Base-by-base conservation (phyloP, 2,113 vertebrate genomes). In the Zingel zingel region DNA sequence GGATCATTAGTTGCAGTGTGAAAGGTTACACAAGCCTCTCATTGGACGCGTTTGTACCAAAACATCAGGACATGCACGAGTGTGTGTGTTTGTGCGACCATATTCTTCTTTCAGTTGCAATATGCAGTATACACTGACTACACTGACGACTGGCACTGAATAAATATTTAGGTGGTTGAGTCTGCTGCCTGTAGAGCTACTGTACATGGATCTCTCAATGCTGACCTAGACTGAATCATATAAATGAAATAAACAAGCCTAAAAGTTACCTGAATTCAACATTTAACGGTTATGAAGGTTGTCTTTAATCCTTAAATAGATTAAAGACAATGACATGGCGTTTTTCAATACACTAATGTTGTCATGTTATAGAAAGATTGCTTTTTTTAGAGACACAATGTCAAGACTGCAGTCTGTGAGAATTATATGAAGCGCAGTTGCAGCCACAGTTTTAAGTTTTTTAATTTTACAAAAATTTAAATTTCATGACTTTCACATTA, bases 1-100 rank as follows among this genome's bases (percentile, higher is more conserved):
- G 92, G 94, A 91, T 91, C 86, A 92, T 93, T 94, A 93, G 93
- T 86, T 89, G 82, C 86, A 90, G 87, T 93, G 91, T 89, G 87
- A 87, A 92, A 92, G 88, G 90, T 93, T 88, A 91, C 85, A 74
- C 91, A 85, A 90, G 88, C 83, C 67, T 83, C 81, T 84, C 39
- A 63, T 73, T 85, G 71, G 73, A 88, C 33, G 36, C 70, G 77
- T 83, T 89, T 89, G 81, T 85, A 74, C 61, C 69, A 86, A 79
- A 86, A 80, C 86, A 83, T 76, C 73, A 27, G 25, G 23, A 70
- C 45, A 68, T 51, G 58, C 30, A 23, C 61, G 30, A 57, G 67
- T 51, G 27, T 25, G 25, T 62, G 30, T n/a, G n/a, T 74, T 53
- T 36, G 14, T 58, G 33, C 33, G 43, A 36, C 21, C 6, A 4